These are phyloP conservation scores for Champsocephalus gunnari DNA, from an alignment of 2,797 vertebrate species.

Conservation along the genomic window DNA sequence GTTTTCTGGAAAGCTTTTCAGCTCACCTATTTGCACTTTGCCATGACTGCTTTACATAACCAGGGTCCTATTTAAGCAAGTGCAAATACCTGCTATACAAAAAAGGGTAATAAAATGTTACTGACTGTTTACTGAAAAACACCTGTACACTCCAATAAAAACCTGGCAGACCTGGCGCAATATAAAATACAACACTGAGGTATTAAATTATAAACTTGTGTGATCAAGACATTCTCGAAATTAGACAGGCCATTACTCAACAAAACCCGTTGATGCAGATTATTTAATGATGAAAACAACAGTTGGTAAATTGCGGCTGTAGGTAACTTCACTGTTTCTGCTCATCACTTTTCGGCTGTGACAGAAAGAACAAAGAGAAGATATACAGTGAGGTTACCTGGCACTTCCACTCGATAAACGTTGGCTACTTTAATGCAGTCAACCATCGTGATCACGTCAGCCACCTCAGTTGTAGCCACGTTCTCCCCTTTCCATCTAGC, in stretches of 20 bases:
- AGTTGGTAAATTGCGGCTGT: no score
- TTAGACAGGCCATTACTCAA: no score
- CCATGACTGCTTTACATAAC: not conserved
- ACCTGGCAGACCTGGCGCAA: not conserved
- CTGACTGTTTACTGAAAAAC: not conserved
- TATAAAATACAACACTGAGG: not conserved
- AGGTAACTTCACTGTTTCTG: no score
- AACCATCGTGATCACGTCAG: slow-evolving; percentile 80
- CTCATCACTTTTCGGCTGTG: not conserved
- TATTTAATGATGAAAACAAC: no score
- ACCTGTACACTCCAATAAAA: not conserved
- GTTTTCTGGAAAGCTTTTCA: not conserved
- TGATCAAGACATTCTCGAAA: no score
- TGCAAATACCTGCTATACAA: not conserved
- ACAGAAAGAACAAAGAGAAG: not conserved
- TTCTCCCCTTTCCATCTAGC: slow-evolving; percentile 94
- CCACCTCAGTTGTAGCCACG: slow-evolving; percentile 89
- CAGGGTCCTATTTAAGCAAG: not conserved
- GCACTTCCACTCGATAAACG: slow-evolving; percentile 89
- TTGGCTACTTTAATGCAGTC: slow-evolving; percentile 86
- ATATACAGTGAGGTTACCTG: slow-evolving; percentile 78
- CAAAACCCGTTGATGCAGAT: no score
- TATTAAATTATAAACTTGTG: no score
- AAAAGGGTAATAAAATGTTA: not conserved
- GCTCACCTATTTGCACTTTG: slow-evolving; percentile 15